Percentiles rank a stretch among this genome's conserved stretches.
These are phyloP conservation scores for Ptychodera flava DNA, from an alignment of 35 echinoderm and acorn worm genomes.

Conservation along the genomic window DNA sequence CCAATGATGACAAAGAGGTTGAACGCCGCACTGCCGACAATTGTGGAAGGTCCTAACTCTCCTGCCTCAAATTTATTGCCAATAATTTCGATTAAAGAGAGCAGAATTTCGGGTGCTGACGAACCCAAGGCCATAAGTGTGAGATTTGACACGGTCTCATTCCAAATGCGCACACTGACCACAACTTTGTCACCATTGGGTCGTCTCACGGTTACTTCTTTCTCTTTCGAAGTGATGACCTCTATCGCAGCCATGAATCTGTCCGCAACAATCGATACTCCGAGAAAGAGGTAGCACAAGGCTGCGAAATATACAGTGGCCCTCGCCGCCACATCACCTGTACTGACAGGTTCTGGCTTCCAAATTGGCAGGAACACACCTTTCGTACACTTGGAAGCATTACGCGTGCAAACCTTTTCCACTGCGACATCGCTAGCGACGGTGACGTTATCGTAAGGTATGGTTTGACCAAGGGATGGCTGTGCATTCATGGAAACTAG, in stretches of 20 bases:
- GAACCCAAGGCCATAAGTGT: conserved; percentile 98
- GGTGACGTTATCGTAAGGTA: neutral
- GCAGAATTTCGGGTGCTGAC: conserved; percentile 94
- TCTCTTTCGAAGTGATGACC: conserved; percentile 98
- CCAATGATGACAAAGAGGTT: conserved; percentile 98
- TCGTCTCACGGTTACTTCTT: conserved; percentile 76
- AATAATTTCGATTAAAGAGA: conserved; percentile 91
- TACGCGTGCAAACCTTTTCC: neutral
- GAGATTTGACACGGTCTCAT: conserved; percentile 97
- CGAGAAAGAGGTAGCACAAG: conserved; percentile 84
- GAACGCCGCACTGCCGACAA: conserved; percentile 98
- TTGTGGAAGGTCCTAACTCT: conserved; percentile 88
- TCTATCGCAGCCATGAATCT: conserved; percentile 98
- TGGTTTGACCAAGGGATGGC: neutral
- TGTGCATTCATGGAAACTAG: neutral
- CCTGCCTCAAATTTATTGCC: conserved; percentile 81
- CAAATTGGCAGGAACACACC: conserved; percentile 74
- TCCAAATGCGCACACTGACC: conserved; percentile 94
- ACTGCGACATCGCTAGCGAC: neutral
- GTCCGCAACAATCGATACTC: conserved; percentile 96
- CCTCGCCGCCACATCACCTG: conserved; percentile 69
- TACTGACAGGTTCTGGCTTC: conserved; percentile 25
- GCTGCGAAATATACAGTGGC: conserved; percentile 83
- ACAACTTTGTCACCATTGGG: conserved; percentile 89
- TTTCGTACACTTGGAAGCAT: conserved; percentile 17